These are phyloP conservation scores for Stenurella melanura DNA, from an alignment of 2,888 invertebrate genomes.

Conservation along the genomic window DNA sequence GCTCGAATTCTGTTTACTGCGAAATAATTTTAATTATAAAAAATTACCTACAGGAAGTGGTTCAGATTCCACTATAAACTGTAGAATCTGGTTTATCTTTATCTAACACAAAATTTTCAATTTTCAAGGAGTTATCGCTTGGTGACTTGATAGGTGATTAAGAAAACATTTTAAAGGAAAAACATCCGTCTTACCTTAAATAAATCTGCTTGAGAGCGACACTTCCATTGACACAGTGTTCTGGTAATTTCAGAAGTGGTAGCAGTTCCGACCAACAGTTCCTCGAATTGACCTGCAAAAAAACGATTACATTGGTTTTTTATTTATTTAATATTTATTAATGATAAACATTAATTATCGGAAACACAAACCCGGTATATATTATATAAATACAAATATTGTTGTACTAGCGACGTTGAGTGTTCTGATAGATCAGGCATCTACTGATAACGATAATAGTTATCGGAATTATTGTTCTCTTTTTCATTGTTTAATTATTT, in stretches of 20 bases:
- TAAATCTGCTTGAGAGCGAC: conserved; percentile 90
- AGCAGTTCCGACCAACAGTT: conserved; percentile 92
- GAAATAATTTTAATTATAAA: too few species aligned
- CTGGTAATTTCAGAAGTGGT: conserved; percentile 84
- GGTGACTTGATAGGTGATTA: too few species aligned
- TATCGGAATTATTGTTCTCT: not conserved
- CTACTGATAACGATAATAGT: not conserved
- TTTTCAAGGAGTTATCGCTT: too few species aligned
- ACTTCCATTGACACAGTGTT: conserved; percentile 91
- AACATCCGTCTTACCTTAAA: conserved; percentile 79
- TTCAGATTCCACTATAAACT: too few species aligned
- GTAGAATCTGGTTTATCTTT: too few species aligned
- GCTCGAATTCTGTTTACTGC: too few species aligned
- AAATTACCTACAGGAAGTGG: too few species aligned
- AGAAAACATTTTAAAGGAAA: too few species aligned
- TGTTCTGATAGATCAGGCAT: not conserved
- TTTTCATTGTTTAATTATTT: not conserved
- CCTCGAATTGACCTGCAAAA: conserved; percentile 86
- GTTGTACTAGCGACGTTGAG: not conserved
- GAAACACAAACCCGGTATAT: not conserved
- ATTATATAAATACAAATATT: not conserved
- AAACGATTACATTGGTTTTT: conserved; percentile 41
- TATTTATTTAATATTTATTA: not conserved
- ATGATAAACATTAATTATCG: not conserved
- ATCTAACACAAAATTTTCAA: too few species aligned